Evolutionary conservation across 1,140 invertebrate species (phyloP), one percentile per base, ranked within the genome.

Genomic region (Drepana arcuata): DNA sequence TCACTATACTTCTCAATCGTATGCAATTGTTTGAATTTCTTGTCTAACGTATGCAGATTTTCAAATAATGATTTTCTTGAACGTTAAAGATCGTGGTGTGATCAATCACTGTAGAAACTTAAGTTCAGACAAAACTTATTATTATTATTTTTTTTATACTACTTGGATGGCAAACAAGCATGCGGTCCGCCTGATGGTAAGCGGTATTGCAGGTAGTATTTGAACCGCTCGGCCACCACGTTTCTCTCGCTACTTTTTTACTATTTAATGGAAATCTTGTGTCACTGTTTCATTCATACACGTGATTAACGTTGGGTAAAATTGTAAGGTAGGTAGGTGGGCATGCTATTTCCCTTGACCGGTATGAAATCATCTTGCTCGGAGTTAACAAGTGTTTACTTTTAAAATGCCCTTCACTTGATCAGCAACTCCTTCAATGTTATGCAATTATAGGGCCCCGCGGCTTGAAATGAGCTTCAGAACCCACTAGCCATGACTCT

Each of bases 321-420:
- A n/a, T n/a, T n/a, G n/a, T n/a, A n/a, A n/a, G n/a, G n/a, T n/a
- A n/a, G n/a, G n/a, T n/a, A n/a, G n/a, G n/a, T n/a, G n/a, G n/a
- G n/a, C n/a, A n/a, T n/a, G n/a, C n/a, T n/a, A n/a, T n/a, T 70
- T 70, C 62, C 69, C 69, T 67, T 72, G 65, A 67, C 65, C 65
- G 44, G 48, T 57, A 67, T 72, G 65, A 72, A 65, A 65, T 63
- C 63, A 72, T 61, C 60, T n/a, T n/a, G n/a, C n/a, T n/a, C n/a
- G n/a, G 26, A 40, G 37, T 48, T 59, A 56, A 49, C 35, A 40
- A 60, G 47, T 70, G 61, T 66, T 68, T 61, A 48, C 56, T 58
- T 52, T 67, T 41, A 45, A 35, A 34, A 35, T 55, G 59, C 47
- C 59, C 47, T 68, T 66, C 59, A 57, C 55, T 52, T 32, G 42